Base-by-base conservation (phyloP, 2,888 invertebrate genomes). In the Andrena fulva region DNA sequence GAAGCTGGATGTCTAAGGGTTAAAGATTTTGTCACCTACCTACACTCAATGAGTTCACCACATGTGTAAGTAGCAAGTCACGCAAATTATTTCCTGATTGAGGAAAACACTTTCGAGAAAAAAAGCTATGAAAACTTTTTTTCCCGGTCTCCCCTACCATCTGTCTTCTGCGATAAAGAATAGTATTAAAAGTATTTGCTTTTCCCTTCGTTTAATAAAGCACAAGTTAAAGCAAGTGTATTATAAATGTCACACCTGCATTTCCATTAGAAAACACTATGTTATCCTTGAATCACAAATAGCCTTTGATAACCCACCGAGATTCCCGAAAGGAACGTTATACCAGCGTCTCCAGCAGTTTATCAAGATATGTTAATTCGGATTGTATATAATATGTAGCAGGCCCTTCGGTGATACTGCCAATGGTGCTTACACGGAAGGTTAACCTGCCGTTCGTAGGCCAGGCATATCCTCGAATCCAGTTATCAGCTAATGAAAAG, bases 401-500 rank as follows among this genome's bases (percentile, higher is more conserved):
- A 35, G 52, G 62, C 80, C 78, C 83, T 76, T 77, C 71, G 82
- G 77, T 76, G 77, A 84, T 83, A 80, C 80, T 50, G 64, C 35
- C 33, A 68, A 8, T 67, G 74, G 76, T 77, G 66, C 80, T 89
- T 86, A 81, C 79, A 70, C 86, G 89, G 80, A 83, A 90, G 90
- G 91, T 93, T 92, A 93, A 91, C 91, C 88, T 90, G 91, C 91
- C 92, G 91, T 92, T 93, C 90, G 91, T 92, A 93, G 89, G 90
- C 92, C 85, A 85, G 84, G 88, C 90, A 87, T 91, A 88, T 87
- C 85, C 87, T 83, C 75, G 84, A 89, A 87, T 88, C 84, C 90
- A 92, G 92, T 92, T 92, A 92, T 92, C 92, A 91, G 91, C 90
- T 93, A 92, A 93, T 93, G 93, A 92, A 93, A 93, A 92, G 91